Base-by-base conservation (phyloP, 2,113 vertebrate genomes). In the Herpailurus yagouaroundi region DNA sequence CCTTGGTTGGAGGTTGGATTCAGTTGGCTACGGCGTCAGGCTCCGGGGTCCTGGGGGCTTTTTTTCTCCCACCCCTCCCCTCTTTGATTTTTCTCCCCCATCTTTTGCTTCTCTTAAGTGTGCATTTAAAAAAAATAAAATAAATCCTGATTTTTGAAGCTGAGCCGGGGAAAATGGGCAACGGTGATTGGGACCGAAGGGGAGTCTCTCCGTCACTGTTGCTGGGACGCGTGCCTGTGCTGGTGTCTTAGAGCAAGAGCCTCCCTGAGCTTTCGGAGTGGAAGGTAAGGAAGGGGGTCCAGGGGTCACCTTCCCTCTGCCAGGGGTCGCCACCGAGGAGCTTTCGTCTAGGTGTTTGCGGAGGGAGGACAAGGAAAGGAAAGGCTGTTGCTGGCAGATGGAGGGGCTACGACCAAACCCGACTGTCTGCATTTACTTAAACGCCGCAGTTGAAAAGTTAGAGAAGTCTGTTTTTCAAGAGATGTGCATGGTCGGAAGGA, bases 161-260 rank as follows among this genome's bases (percentile, higher is more conserved):
- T 98, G 96, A 99, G 97, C 98, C 97, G 98, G 99, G 99, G 98
- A 99, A 99, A 99, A 99, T 99, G 99, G 99, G 99, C 99, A 99
- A 98, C 99, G 99, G 99, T 97, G 99, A 99, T 98, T 99, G 99
- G 98, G 98, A 98, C 98, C 99, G 99, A 99, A 99, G 99, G 99
- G 99, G 98, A 98, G 98, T 97, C 98, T 99, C 98, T 99, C 98
- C 98, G 97, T 99, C 98, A 86, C 96, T 98, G 98, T 95, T 98
- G 98, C 97, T 98, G 99, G 99, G 99, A 99, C 99, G 98, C 97
- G 98, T 98, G 98, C 97, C 99, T 98, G 99, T 99, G 99, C 99
- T 99, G 99, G 99, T 99, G 99, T 99, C 99, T 99, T 99, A 99
- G 99, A 99, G 99, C 99, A 99, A 99, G 99, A 99, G 99, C 99